Evolutionary conservation across 1,140 invertebrate species (phyloP).

Genomic region (Sarcophaga peregrina): DNA sequence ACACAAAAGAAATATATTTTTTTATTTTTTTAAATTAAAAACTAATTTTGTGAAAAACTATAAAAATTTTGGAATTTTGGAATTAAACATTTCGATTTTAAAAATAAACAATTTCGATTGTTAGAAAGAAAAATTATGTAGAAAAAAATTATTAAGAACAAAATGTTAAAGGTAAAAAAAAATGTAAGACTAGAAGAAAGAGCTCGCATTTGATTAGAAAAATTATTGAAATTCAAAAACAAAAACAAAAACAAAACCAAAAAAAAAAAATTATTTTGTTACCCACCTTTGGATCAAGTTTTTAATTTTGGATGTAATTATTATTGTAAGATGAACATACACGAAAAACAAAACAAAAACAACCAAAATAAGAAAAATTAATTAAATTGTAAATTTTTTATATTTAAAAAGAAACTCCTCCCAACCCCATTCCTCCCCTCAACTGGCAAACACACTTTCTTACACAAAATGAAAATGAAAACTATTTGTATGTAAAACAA

Average conservation of each 20-base stretch:
- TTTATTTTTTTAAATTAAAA: background rate
- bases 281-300: too few species aligned
- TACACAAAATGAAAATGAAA: constrained; percentile 39
- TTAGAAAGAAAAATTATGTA: constrained; percentile 19
- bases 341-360: too few species aligned
- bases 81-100: background rate
- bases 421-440: background rate
- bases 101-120: background rate
- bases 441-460: constrained; percentile 17
- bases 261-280: background rate
- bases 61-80: constrained; percentile 38
- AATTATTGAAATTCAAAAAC: background rate
- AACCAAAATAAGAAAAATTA: background rate
- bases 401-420: constrained; percentile 18
- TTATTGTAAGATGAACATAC: too few species aligned
- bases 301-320: too few species aligned
- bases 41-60: background rate
- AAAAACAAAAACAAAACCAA: background rate
- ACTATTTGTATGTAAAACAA: constrained; percentile 41
- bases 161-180: background rate
- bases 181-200: background rate
- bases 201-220: constrained; percentile 24
- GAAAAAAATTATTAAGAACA: constrained; percentile 15
- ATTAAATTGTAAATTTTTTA: constrained; percentile 23
- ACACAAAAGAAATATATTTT: background rate